These are phyloP conservation scores for Todiramphus chloris DNA, from an alignment of 2,113 vertebrate species.

Conservation along the genomic window DNA sequence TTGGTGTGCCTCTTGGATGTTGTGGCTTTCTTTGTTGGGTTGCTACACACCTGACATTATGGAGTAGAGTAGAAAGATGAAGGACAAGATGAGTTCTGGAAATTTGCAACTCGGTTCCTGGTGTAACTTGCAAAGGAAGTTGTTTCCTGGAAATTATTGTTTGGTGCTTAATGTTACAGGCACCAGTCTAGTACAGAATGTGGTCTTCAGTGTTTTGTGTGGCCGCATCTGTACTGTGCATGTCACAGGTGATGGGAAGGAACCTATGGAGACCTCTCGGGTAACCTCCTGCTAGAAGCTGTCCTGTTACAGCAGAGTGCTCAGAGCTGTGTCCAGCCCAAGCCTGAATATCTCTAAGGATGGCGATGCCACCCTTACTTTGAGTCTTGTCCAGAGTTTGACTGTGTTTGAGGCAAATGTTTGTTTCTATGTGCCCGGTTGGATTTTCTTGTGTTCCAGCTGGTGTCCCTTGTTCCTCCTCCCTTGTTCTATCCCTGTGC, in stretches of 20 bases:
- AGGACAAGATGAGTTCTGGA: not conserved
- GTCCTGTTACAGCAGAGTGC: not conserved
- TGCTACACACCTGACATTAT: rapidly evolving
- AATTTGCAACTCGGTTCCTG: not conserved
- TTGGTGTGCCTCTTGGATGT: not conserved
- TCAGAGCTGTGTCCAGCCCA: rapidly evolving
- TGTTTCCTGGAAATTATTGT: not conserved
- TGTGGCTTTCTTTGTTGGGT: not conserved
- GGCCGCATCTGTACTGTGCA: not conserved
- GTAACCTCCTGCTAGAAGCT: not conserved
- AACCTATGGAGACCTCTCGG: not conserved
- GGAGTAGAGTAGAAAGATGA: not conserved
- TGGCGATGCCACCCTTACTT: not conserved
- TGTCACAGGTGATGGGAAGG: not conserved
- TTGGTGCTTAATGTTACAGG: not conserved
- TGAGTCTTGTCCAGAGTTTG: not conserved
- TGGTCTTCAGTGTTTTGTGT: not conserved
- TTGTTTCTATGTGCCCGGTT: not conserved
- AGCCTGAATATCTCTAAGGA: not conserved
- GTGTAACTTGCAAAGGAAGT: not conserved
- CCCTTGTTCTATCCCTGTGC: rapidly evolving
- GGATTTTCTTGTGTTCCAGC: not conserved
- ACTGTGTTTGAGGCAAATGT: rapidly evolving
- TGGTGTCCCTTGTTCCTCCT: not conserved
- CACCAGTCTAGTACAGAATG: not conserved